Conservation (phyloP, 1,140 invertebrate species). For the Laupala kohalensis region DNA sequence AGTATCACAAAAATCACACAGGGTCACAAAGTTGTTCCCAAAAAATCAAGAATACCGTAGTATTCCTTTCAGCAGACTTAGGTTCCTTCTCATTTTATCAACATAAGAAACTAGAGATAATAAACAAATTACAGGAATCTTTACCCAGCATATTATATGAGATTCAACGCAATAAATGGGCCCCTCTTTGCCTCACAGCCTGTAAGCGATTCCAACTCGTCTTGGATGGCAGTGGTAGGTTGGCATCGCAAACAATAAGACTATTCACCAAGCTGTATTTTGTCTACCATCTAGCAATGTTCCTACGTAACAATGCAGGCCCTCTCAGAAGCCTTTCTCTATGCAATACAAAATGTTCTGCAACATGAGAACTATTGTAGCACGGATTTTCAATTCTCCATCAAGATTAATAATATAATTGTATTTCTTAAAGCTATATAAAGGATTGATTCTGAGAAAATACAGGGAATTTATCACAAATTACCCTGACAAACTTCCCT, state of each 20-base stretch:
- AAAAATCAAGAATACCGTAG: conserved; percentile 3
- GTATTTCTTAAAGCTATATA: conserved; percentile 14
- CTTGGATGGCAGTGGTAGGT: conserved; percentile 2
- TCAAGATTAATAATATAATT: conserved; percentile 7
- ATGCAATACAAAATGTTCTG: neutral
- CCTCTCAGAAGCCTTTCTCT: neutral
- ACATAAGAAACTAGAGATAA: neutral
- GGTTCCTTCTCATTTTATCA: neutral
- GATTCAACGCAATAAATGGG: neutral
- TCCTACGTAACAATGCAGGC: conserved; percentile 3
- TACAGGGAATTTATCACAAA: neutral
- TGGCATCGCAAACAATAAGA: neutral
- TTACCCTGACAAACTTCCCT: neutral
- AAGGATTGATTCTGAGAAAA: conserved; percentile 7
- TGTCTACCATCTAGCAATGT: neutral
- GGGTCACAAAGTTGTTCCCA: conserved; percentile 7
- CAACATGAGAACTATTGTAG: neutral
- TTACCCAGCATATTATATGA: neutral
- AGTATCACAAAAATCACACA: conserved; percentile 9
- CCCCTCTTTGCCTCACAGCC: conserved; percentile 5
- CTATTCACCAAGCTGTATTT: neutral
- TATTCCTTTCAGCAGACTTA: neutral
- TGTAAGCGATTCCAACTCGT: neutral
- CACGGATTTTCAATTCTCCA: neutral
- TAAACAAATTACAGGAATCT: neutral